Percentiles rank a stretch among this genome's conserved stretches.
These are phyloP conservation scores for Agapetus fuscipes DNA, from an alignment of 2,888 invertebrate genomes.

Conservation along the genomic window DNA sequence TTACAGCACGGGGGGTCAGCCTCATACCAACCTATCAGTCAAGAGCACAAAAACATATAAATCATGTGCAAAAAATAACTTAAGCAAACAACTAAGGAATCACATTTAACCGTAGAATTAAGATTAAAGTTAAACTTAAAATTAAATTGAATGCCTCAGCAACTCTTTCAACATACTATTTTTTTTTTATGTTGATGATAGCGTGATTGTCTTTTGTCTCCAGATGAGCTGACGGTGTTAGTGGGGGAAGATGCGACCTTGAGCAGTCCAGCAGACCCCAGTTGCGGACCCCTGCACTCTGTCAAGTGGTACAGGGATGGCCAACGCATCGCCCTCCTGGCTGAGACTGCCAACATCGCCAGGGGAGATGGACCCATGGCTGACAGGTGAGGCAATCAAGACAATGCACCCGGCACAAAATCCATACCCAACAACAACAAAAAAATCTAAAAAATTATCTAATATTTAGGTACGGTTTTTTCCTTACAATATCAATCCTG, in stretches of 20 bases:
- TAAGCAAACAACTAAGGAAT: too few species aligned
- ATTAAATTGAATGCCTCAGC: too few species aligned
- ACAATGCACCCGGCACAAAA: too few species aligned
- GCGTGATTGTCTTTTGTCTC: not conserved
- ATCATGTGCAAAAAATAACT: too few species aligned
- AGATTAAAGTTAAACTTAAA: too few species aligned
- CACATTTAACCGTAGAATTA: too few species aligned
- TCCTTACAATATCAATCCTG: too few species aligned
- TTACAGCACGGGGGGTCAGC: too few species aligned
- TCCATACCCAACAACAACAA: not conserved
- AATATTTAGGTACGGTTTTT: not conserved
- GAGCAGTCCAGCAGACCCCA: constrained; percentile 30
- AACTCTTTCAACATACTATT: too few species aligned
- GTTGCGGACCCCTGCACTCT: constrained; percentile 47
- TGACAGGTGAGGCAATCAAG: constrained; percentile 36
- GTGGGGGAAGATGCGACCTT: constrained; percentile 14
- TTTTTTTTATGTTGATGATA: too few species aligned
- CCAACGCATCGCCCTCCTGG: constrained; percentile 44
- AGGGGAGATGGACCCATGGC: constrained; percentile 39
- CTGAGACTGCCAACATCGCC: constrained; percentile 38
- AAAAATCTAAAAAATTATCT: not conserved
- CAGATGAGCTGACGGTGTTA: constrained; percentile 9
- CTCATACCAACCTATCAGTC: too few species aligned
- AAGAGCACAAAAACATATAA: too few species aligned
- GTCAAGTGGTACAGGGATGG: constrained; percentile 49